Base-by-base conservation (phyloP, 2,797 vertebrate species). In the Allenopithecus nigroviridis region DNA sequence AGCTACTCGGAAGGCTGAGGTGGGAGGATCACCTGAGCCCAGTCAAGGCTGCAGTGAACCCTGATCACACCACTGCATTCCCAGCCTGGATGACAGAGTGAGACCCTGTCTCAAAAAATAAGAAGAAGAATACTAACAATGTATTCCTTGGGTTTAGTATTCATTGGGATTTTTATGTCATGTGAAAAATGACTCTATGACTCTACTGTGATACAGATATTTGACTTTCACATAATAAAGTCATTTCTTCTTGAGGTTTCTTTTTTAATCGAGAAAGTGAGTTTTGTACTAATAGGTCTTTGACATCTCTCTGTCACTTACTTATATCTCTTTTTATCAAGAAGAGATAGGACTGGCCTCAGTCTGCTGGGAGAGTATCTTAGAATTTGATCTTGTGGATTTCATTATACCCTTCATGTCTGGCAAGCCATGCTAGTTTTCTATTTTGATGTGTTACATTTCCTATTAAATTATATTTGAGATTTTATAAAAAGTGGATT, bases 401-500 rank as follows among this genome's bases (percentile, higher is more conserved):
- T 90, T 81, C 50, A 50, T 88, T 48, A 59, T 92, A 90, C 95
- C 21, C 33, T 88, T 90, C n/a, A 48, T 89, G 1, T 43, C 46
- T 93, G 86, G 83, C 39, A 80, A 14, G 22, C 19, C 22, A 24
- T 95, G 50, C 26, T 74, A 13, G 33, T 79, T 95, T 96, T 87
- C 79, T 39, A 61, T 96, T 81, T 76, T 41, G 64, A 22, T 83
- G 2, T 55, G 19, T 84, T 70, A 57, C n/a, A 6, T 59, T 95
- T 83, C 39, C 39, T 91, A 22, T 46, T 92, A 85, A 92, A 83
- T 74, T 85, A 16, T 87, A 88, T 89, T 89, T 91, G 89, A 91
- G 22, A 59, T 92, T 96, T 97, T 94, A 88, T 84, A 80, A 91
- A 85, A 93, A 50, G 14, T 57, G 9, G 80, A 22, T 74, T 86